Conservation (phyloP, 2,797 vertebrate species). For the Rhinophrynus dorsalis region DNA sequence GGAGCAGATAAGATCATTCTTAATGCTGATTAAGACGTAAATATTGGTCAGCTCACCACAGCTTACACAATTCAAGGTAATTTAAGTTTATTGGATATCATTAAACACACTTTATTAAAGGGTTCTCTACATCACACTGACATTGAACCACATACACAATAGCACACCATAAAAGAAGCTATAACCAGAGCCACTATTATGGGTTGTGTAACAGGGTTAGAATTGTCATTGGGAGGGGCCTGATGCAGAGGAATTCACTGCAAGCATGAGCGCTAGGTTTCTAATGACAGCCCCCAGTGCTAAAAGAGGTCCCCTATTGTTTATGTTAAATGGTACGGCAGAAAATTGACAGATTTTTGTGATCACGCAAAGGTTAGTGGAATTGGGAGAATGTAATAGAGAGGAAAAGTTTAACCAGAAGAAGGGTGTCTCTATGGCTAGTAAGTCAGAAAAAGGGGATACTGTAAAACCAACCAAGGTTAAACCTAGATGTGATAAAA, state of each 20-base stretch:
- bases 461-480: background rate
- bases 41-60: too few relatives aligned
- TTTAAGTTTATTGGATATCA: too few relatives aligned
- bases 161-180: background rate
- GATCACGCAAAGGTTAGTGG: too few relatives aligned
- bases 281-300: background rate
- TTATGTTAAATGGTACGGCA: background rate
- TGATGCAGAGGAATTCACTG: background rate
- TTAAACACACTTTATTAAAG: background rate
- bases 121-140: background rate
- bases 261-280: background rate
- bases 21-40: too few relatives aligned
- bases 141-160: background rate
- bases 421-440: background rate
- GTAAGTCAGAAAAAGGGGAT: background rate
- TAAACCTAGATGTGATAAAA: background rate
- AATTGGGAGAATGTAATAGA: background rate
- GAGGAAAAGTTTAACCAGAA: background rate
- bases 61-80: too few relatives aligned
- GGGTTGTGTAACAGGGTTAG: conserved; percentile 1
- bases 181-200: background rate
- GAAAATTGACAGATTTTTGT: background rate
- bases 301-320: background rate
- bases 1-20: too few relatives aligned
- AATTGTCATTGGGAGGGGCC: background rate